phyloP scores from a whole-genome alignment of 2,113 vertebrate genomes.

The Callospermophilus lateralis region DNA sequence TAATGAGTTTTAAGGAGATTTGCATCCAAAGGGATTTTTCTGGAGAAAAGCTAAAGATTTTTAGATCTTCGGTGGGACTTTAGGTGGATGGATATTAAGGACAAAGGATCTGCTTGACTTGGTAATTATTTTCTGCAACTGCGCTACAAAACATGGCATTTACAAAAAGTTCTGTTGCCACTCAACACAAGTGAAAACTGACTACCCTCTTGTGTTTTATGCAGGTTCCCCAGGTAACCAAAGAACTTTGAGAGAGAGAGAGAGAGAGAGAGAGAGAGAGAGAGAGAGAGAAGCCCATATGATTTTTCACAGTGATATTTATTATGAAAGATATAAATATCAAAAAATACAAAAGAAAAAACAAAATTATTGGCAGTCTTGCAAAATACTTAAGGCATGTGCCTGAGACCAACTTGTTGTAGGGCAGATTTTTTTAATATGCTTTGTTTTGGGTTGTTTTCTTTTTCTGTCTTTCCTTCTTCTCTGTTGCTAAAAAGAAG shows the following conservation, averaged over 20 bases:
- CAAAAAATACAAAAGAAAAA: neutral
- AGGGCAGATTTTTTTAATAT: neutral
- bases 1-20: slow-evolving; percentile 10
- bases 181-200: slow-evolving; percentile 8
- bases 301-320: neutral
- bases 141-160: neutral
- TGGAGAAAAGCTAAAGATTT: slow-evolving; percentile 48
- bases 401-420: neutral
- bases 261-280: too few species aligned
- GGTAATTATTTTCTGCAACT: slow-evolving; percentile 39
- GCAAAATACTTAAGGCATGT: neutral
- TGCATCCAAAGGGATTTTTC: neutral
- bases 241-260: neutral
- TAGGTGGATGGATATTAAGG: neutral
- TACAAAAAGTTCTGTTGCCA: neutral
- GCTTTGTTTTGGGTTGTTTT: neutral
- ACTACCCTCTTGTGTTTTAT: neutral
- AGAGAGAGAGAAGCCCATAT: too few species aligned
- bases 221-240: neutral
- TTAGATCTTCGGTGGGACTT: neutral
- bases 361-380: neutral
- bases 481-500: neutral
- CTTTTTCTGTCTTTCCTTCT: slow-evolving; percentile 2
- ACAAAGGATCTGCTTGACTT: neutral
- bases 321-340: slow-evolving; percentile 20